Conservation (phyloP, 2,888 invertebrate species). For the Microctonus hyperodae region DNA sequence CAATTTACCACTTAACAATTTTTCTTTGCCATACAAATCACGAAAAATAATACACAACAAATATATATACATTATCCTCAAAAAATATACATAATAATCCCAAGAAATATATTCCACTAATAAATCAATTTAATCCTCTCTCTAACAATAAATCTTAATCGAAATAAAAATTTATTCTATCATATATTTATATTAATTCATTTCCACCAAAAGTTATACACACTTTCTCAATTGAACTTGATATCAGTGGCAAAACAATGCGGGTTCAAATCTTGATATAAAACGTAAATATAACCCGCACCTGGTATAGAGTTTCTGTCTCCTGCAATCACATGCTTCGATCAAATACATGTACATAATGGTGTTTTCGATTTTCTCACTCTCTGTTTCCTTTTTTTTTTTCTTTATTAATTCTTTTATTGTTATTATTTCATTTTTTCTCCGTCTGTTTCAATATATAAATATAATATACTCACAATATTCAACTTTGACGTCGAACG, state of each 20-base stretch:
- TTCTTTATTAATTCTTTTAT: too few relatives aligned
- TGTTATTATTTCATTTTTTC: too few relatives aligned
- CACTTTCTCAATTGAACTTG: not conserved
- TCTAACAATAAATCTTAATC: too few relatives aligned
- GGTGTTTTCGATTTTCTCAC: not conserved
- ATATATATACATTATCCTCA: too few relatives aligned
- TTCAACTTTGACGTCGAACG: too few relatives aligned
- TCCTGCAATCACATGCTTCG: not conserved
- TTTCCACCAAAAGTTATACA: not conserved
- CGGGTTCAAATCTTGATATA: conserved; percentile 1
- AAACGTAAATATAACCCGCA: not conserved
- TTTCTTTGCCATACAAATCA: too few relatives aligned
- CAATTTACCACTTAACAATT: too few relatives aligned
- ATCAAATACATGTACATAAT: not conserved
- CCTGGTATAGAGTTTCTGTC: conserved; percentile 1
- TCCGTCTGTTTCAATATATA: not conserved
- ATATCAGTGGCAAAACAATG: not conserved
- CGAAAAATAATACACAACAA: too few relatives aligned
- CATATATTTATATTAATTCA: not conserved
- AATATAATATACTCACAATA: not conserved
- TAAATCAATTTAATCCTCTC: too few relatives aligned
- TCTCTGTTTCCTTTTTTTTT: not conserved
- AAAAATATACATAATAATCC: too few relatives aligned
- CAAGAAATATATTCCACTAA: too few relatives aligned
- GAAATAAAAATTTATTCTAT: not conserved